Evolutionary conservation across 1,140 invertebrate species (phyloP), one percentile per base, ranked within the genome.

Genomic region (Neodiprion virginianus): DNA sequence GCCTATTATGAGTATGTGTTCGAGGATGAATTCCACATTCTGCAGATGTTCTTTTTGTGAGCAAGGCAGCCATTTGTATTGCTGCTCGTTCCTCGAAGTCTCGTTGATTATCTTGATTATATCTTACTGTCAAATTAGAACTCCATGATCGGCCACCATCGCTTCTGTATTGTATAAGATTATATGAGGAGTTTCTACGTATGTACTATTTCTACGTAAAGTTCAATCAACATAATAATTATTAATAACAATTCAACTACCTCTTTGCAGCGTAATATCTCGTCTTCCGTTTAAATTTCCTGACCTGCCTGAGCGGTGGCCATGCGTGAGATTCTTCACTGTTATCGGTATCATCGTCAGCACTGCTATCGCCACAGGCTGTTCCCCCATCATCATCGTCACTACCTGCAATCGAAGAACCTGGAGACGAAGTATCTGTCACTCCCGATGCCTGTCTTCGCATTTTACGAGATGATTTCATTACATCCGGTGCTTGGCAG

Each of bases 31-130:
- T 69, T 72, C 77, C 80, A 67, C 73, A 78, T 74, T 86, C 84
- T 21, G 80, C 74, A n/a, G 87, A 78, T 76, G 87, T 79, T 83
- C 91, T 80, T 77, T 89, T 88, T 23, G 88, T 89, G 40, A 95
- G 88, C 61, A 94, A 86, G 4, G 88, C 83, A 23, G 91, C 87
- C 89, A 95, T 94, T 83, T 94, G 92, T 66, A 91, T 88, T 65
- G 93, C 90, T 1, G 92, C 90, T 78, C 91, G 91, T 88, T 96
- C 95, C 86, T 96, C 95, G 80, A 92, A 94, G 69, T 95, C 92
- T 28, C 95, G 87, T 85, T 96, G 95, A 79, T 94, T 93, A 83
- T 96, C 95, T 84, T 96, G 95, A 87, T 96, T 96, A 80, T 93
- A 95, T 75, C 95, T 90, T 40, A 94, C 92, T 1, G 93, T 94